Base-by-base conservation (phyloP, 1,140 invertebrate species). In the Tachypleus tridentatus region DNA sequence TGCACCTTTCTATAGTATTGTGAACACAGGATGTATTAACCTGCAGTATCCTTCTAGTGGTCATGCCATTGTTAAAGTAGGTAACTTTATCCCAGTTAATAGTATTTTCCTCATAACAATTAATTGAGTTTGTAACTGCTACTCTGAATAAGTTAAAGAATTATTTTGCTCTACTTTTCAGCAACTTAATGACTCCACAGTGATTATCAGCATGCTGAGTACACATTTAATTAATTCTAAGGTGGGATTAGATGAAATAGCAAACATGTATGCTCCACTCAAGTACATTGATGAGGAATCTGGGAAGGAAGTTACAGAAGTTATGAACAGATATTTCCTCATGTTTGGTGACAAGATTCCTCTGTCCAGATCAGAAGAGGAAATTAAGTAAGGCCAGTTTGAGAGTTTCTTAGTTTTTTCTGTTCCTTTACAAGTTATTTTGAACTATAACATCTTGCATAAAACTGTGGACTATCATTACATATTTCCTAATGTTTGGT, bases 261-360 rank as follows among this genome's bases (percentile, higher is more conserved):
- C 85, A 0, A 82, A 86, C 59, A 93, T 82, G 79, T 98, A 95
- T 79, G 92, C 93, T 5, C 79, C 78, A 4, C 81, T 90, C 3
- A 83, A 80, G 10, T 86, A 80, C 29, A 29, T 29, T 72, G 75
- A 81, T 51, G 65, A 76, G 7, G 83, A 91, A 53, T 76, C 83
- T 53, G 86, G 85, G 29, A 83, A 83, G 60, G 78, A 82, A 52
- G 82, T 84, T 63, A 61, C 70, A 62, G 91, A 95, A 73, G 87
- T 94, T 68, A 82, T 93, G 70, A 98, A 99, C 76, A 92, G 89
- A 77, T 98, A 98, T 78, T 97, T 91, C 74, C 74, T 98, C 0
- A 98, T 98, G 93, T 87, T 83, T 74, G 81, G 85, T 73, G 83
- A 85, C 60, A 70, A 64, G 53, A 51, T 48, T 10, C 50, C 49